Conservation (phyloP, 2,888 invertebrate genomes). For the Ophion costatus region DNA sequence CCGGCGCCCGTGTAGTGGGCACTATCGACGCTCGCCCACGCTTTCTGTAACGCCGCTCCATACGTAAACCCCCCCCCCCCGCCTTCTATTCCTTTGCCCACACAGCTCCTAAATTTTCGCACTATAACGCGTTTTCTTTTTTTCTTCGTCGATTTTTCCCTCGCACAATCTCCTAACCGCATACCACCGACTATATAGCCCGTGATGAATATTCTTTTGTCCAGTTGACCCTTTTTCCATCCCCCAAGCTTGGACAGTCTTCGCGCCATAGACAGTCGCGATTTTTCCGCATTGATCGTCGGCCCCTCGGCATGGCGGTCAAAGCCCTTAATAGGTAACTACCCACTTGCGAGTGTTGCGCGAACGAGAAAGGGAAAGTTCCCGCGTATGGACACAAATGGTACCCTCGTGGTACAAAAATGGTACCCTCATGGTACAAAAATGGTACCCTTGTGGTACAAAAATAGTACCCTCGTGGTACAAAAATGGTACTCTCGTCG, state of each 20-base stretch:
- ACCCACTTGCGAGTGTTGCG: not conserved
- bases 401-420: no score
- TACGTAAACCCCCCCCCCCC: constrained; percentile 1
- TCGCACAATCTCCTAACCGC: constrained; percentile 13
- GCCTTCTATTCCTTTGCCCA: not conserved
- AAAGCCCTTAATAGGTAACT: not conserved
- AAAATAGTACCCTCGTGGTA: no score
- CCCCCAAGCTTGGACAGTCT: constrained; percentile 9
- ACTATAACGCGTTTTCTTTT: constrained; percentile 15
- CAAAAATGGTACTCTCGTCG: no score
- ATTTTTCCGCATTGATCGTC: constrained; percentile 14
- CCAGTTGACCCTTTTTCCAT: constrained; percentile 11
- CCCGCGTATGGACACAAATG: no score
- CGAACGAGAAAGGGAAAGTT: no score
- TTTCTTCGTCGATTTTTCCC: constrained; percentile 11
- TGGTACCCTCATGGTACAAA: no score
- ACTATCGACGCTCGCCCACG: constrained; percentile 31
- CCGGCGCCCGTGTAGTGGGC: constrained; percentile 50
- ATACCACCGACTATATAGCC: not conserved
- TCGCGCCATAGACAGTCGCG: not conserved
- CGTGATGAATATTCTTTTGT: constrained; percentile 21
- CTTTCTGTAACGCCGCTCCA: constrained; percentile 10
- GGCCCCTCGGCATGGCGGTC: not conserved
- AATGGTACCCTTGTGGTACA: no score
- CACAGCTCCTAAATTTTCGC: constrained; percentile 8